phyloP scores from a whole-genome alignment of 2,113 vertebrate genomes.

The Fregata magnificens region DNA sequence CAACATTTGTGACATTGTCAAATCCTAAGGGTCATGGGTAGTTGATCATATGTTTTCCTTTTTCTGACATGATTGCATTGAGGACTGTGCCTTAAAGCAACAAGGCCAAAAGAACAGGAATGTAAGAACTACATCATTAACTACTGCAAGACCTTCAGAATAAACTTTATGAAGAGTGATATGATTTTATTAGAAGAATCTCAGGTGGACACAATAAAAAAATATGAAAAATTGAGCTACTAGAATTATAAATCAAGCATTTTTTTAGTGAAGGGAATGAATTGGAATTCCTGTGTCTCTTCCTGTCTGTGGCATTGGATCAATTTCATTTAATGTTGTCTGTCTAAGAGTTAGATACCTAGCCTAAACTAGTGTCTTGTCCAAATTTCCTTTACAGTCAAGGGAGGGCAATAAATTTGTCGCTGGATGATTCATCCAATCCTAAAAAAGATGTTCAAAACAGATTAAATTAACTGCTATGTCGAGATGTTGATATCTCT shows the following conservation, averaged over 20 bases:
- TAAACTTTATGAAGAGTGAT: constrained; percentile 34
- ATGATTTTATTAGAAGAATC: constrained; percentile 5
- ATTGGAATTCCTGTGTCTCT: background rate
- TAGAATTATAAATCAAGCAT: background rate
- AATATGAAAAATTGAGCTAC: background rate
- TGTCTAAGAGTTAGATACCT: background rate
- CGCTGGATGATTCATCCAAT: background rate
- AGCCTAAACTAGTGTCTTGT: background rate
- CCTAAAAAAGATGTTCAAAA: background rate
- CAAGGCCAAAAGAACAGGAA: constrained; percentile 18
- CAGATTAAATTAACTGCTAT: background rate
- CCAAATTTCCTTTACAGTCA: background rate
- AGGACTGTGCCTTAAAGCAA: constrained; percentile 47
- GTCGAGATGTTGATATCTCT: background rate
- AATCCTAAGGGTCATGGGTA: constrained; percentile 63
- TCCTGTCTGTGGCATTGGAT: background rate
- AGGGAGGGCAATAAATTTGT: background rate
- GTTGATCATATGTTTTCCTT: constrained; percentile 71
- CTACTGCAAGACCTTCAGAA: constrained; percentile 25
- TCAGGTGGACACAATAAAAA: background rate
- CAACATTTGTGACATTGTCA: constrained; percentile 70
- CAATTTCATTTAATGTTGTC: background rate
- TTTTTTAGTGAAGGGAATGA: background rate
- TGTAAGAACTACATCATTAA: constrained; percentile 48
- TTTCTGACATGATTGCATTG: constrained; percentile 67